A percentile compares a stretch with the other conserved stretches of the same genome.
Conservation (phyloP, 2,797 vertebrate genomes). For the Notamacropus eugenii region DNA sequence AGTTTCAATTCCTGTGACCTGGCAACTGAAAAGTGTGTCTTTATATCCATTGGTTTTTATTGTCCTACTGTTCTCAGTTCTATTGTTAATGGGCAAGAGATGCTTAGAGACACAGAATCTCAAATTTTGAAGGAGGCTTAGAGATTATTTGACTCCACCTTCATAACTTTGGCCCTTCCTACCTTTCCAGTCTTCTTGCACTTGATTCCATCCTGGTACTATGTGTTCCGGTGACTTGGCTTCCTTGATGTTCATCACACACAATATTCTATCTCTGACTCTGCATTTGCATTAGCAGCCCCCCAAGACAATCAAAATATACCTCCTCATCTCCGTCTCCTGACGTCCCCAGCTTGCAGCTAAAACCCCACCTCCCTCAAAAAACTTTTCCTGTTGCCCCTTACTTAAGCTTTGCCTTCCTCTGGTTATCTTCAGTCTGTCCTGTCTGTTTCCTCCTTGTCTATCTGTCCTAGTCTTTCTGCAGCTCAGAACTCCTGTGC, state of each 20-base stretch:
- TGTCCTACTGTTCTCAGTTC: neutral
- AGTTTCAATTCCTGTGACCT: neutral
- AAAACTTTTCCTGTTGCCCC: neutral
- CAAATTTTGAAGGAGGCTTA: neutral
- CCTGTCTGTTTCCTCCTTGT: neutral
- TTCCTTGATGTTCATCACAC: neutral
- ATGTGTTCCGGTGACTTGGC: neutral
- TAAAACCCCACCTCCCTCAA: neutral
- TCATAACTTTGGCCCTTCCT: neutral
- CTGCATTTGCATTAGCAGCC: neutral
- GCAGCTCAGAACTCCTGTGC: neutral
- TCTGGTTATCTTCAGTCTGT: neutral
- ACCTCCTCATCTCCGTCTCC: neutral
- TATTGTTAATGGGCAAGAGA: neutral
- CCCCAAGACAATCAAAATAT: neutral
- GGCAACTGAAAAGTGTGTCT: neutral
- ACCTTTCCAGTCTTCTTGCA: neutral
- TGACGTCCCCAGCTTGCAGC: neutral
- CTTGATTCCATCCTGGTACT: neutral
- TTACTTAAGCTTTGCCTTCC: neutral
- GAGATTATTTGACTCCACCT: neutral
- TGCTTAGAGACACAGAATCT: neutral
- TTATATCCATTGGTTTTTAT: neutral
- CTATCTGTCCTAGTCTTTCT: neutral
- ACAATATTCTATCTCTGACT: neutral